These are phyloP conservation scores for Phylloscopus collybita DNA, from an alignment of 2,797 vertebrate species.

Conservation along the genomic window DNA sequence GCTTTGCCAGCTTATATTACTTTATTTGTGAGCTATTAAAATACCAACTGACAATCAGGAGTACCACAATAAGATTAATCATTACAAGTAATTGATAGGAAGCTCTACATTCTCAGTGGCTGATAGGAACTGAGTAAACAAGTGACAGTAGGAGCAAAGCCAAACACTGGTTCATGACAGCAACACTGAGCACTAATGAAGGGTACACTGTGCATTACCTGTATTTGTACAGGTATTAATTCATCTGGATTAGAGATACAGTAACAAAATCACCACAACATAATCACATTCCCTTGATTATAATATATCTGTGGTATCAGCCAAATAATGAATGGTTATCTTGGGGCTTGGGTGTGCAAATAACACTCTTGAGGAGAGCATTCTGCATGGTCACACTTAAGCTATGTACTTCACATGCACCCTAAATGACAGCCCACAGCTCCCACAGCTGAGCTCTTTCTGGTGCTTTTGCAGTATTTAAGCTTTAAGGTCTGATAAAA, in stretches of 20 bases:
- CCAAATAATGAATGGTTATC: background rate
- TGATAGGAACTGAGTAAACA: background rate
- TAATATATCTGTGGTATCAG: background rate
- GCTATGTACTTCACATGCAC: background rate
- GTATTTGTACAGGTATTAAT: background rate
- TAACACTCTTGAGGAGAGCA: background rate
- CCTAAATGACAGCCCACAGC: background rate
- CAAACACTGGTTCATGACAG: background rate
- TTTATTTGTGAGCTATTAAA: slow-evolving; percentile 57
- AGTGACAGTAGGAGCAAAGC: background rate
- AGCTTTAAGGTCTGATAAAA: background rate
- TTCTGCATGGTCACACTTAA: background rate
- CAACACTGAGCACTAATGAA: background rate
- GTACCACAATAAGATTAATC: background rate
- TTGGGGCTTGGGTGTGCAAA: background rate
- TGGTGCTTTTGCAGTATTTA: background rate
- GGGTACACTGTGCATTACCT: background rate
- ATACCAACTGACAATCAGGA: background rate
- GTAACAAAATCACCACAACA: background rate
- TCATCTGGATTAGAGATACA: background rate
- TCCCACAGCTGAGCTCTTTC: background rate
- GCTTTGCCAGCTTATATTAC: background rate
- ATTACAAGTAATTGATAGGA: slow-evolving; percentile 8
- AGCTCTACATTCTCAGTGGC: background rate
- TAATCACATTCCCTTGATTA: background rate